Evolutionary conservation across 2,888 invertebrate genomes (phyloP), one percentile per base, ranked within the genome.

Genomic region (Drosophila borborema): DNA sequence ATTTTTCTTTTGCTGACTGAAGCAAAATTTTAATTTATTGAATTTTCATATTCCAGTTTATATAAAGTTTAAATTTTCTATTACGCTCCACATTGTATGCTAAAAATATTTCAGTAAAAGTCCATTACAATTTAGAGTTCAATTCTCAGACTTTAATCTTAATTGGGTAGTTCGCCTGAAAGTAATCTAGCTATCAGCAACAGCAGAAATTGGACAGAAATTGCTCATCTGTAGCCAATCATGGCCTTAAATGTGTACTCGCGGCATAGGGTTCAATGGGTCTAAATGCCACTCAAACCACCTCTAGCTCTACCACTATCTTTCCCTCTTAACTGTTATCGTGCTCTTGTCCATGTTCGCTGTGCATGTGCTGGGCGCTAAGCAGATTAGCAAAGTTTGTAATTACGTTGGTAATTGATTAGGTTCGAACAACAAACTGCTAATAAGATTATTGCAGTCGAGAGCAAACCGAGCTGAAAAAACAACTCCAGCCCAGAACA

Each of bases 361-460:
- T 38, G 66, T 65, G 62, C 55, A 41, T 67, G 69, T 72, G 59
- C 48, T 72, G 36, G 60, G 49, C 80, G 77, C 85, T 91, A 93
- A 92, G 91, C 91, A 90, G 92, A 92, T 93, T 92, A 93, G 90
- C 79, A 91, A 92, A 92, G 91, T 93, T 93, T 92, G 92, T 93
- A 93, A 93, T 93, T 93, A 92, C 90, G 92, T 92, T 91, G 92
- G 93, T 93, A 93, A 93, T 93, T 93, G 93, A 93, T 93, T 93
- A 93, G 93, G 92, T 93, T 92, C 93, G 92, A 93, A 93, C 93
- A 93, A 93, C 92, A 92, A 92, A 92, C 92, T 92, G 90, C 90
- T 92, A 93, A 93, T 93, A 92, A 92, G 92, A 93, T 93, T 93
- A 93, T 92, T 92, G 92, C 86, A 91, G 92, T 84, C 87, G 89